These are phyloP conservation scores for honey bee (Apis mellifera) DNA, from an alignment of 1,140 invertebrate species.

Conservation along the genomic window DNA sequence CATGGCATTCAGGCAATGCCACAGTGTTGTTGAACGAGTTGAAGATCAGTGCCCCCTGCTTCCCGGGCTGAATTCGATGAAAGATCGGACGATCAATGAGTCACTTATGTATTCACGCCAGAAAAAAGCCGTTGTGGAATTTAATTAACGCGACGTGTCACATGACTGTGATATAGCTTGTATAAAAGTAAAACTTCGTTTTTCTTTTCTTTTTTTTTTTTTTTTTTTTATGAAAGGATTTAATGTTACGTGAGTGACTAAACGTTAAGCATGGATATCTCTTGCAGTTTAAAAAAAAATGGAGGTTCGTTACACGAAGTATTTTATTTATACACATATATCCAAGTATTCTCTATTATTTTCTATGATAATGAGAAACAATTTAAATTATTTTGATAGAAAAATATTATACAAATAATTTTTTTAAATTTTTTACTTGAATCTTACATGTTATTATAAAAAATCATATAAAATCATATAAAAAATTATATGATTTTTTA, in stretches of 20 bases:
- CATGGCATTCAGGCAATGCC: constrained; percentile 66
- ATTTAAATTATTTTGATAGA: no score
- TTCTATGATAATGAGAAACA: no score
- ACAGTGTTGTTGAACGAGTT: constrained; percentile 64
- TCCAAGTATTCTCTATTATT: no score
- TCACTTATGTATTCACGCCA: constrained; percentile 36
- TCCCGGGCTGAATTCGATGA: constrained; percentile 46
- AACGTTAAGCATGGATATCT: no score
- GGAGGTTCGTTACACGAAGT: no score
- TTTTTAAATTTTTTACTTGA: no score
- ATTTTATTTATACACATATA: no score
- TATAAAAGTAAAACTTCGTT: neutral
- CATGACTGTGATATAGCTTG: neutral
- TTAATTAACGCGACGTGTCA: constrained; percentile 16
- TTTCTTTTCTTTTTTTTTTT: neutral
- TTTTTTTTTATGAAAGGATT: neutral
- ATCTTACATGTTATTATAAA: no score
- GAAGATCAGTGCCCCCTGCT: constrained; percentile 62
- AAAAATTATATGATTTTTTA: neutral
- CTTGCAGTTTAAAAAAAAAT: neutral
- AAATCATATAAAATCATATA: no score
- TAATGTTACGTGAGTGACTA: neutral
- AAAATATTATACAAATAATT: no score
- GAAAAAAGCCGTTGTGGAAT: constrained; percentile 1
- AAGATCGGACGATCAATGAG: constrained; percentile 54